These are phyloP conservation scores for Heliconius melpomene DNA, from an alignment of 1,140 invertebrate species.

Conservation along the genomic window DNA sequence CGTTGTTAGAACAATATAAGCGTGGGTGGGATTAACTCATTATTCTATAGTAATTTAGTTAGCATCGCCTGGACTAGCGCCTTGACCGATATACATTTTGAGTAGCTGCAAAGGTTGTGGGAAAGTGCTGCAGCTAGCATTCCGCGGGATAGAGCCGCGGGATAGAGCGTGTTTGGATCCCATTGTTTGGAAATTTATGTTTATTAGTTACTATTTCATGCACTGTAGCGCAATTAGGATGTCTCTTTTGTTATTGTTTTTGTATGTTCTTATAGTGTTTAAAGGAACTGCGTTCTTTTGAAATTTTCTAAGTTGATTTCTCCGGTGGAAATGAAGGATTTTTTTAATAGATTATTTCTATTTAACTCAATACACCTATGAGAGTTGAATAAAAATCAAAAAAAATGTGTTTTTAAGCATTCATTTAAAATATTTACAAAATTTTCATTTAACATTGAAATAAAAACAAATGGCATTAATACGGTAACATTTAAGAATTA, in stretches of 20 bases:
- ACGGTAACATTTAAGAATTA: too few species aligned
- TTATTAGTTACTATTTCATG: not conserved
- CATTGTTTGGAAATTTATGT: slow-evolving; percentile 25
- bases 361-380: too few species aligned
- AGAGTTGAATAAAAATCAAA: too few species aligned
- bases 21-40: slow-evolving; percentile 75
- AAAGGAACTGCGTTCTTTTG: too few species aligned
- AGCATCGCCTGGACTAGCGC: slow-evolving; percentile 64
- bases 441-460: too few species aligned
- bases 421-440: too few species aligned
- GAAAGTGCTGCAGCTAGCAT: slow-evolving; percentile 35
- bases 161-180: slow-evolving; percentile 13
- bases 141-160: slow-evolving; percentile 5
- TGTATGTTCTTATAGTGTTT: not conserved
- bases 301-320: too few species aligned
- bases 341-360: too few species aligned
- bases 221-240: not conserved
- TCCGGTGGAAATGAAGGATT: too few species aligned
- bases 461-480: too few species aligned
- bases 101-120: slow-evolving; percentile 53
- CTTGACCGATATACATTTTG: slow-evolving; percentile 76
- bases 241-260: not conserved
- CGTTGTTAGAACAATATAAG: slow-evolving; percentile 73
- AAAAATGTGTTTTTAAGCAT: too few species aligned
- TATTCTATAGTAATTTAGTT: slow-evolving; percentile 42